Evolutionary conservation across 1,140 invertebrate species (phyloP), one percentile per base, ranked within the genome.

Genomic region (Holcopasites calliopsidis): DNA sequence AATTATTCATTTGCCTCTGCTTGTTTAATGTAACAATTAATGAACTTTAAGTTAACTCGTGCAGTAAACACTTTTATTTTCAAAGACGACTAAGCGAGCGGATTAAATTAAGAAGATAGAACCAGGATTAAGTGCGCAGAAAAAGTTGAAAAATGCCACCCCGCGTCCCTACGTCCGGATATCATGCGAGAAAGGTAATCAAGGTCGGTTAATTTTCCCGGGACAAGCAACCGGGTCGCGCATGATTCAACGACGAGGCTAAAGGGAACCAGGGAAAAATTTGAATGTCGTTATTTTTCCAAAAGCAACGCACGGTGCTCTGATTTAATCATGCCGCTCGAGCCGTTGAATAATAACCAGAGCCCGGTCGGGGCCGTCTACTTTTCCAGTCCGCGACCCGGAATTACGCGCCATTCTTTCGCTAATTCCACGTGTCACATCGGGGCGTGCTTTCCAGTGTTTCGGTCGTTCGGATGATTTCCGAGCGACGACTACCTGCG

Each of bases 321-420:
- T 28, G 49, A 26, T 52, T 66, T 66, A 66, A 66, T 64, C 40
- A 38, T 47, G 8, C 6, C 31, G 47, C 31, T 18, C 11, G 16
- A 52, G 4, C 33, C 47, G 10, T 28, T 31, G 49, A 66, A 66
- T 66, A 66, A 66, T 66, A 66, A 66, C 44, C 31, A 65, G 21
- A 7, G 8, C 40, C 13, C 26, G 26, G 57, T n/a, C 13, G 44
- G 18, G 16, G 44, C 40, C 5, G 26, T 11, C 18, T 31, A 47
- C 40, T 26, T 50, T 65, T 18, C 13, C 18, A 18, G 8, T 26
- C 13, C 28, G 4, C 28, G 23, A 7, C 23, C 7, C 58, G 42
- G 44, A 64, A 64, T 64, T 64, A 64, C 42, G 26, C 26, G 18
- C 18, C 60, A 64, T 64, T 47, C 49, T 64, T n/a, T 33, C 42